These are phyloP conservation scores for Leptinotarsa texana DNA, from an alignment of 1,140 invertebrate species.

Conservation along the genomic window DNA sequence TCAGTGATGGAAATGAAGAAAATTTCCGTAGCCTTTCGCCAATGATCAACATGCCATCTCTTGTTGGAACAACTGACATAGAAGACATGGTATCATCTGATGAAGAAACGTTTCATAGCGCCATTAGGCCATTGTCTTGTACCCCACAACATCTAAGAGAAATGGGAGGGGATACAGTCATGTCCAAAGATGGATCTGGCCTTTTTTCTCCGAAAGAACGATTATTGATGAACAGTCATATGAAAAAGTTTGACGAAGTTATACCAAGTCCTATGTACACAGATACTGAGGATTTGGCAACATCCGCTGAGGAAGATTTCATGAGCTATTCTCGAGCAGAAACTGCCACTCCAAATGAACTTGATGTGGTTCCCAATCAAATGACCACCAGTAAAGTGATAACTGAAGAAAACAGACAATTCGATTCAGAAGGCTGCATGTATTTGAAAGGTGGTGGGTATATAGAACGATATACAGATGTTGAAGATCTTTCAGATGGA, in stretches of 20 bases:
- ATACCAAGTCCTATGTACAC: slow-evolving; percentile 49
- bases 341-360: slow-evolving; percentile 44
- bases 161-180: slow-evolving; percentile 43
- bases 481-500: slow-evolving; percentile 57
- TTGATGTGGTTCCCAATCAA: slow-evolving; percentile 53
- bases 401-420: slow-evolving; percentile 52
- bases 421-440: slow-evolving; percentile 54
- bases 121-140: slow-evolving; percentile 32
- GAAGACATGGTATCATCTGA: slow-evolving; percentile 50
- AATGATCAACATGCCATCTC: not conserved
- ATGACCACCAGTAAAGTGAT: slow-evolving; percentile 56
- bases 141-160: slow-evolving; percentile 46
- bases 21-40: slow-evolving; percentile 10
- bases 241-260: not conserved
- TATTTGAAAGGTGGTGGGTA: slow-evolving; percentile 58
- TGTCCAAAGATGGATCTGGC: slow-evolving; percentile 45
- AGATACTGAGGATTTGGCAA: slow-evolving; percentile 61
- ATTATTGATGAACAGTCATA: slow-evolving; percentile 28
- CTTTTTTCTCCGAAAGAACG: slow-evolving; percentile 42
- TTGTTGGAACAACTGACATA: slow-evolving; percentile 31
- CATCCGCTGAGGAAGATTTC: slow-evolving; percentile 58
- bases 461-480: slow-evolving; percentile 57
- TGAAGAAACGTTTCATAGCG: slow-evolving; percentile 39
- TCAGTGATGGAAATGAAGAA: slow-evolving; percentile 53
- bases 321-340: slow-evolving; percentile 38